A percentile compares a stretch with the other conserved stretches of the same genome.
These are phyloP conservation scores for Dipodomys merriami DNA, from an alignment of 2,113 vertebrate genomes.

Conservation along the genomic window DNA sequence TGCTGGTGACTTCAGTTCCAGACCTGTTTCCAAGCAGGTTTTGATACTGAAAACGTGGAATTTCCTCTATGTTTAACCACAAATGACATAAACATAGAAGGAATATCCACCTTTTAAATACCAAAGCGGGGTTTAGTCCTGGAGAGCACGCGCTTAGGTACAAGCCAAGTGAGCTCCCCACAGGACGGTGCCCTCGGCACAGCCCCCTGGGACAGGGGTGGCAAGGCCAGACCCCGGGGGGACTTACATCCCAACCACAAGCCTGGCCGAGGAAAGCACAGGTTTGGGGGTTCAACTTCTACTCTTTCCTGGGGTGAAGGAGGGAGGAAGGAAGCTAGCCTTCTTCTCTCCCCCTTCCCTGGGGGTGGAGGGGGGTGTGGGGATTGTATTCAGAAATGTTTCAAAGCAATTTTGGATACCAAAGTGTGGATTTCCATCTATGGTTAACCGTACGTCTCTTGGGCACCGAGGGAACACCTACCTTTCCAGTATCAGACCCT, in stretches of 20 bases:
- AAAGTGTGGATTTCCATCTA: conserved; percentile 32
- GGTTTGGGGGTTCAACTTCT: background rate
- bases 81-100: conserved; percentile 76
- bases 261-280: background rate
- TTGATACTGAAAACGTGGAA: conserved; percentile 78
- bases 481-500: background rate
- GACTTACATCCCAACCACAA: background rate
- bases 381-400: background rate
- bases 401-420: background rate
- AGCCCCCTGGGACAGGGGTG: fast-evolving
- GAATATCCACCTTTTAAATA: conserved; percentile 80
- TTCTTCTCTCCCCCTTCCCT: background rate
- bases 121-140: conserved; percentile 59
- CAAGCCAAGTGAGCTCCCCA: background rate
- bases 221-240: fast-evolving
- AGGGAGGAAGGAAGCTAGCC: fast-evolving
- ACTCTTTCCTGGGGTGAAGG: fast-evolving
- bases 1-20: background rate
- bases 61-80: conserved; percentile 78
- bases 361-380: background rate
- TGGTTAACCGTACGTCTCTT: background rate
- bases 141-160: background rate
- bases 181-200: fast-evolving
- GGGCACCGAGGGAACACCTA: conserved; percentile 16
- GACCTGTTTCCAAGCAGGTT: conserved; percentile 55